These are phyloP conservation scores for Yponomeuta malinellus DNA, from an alignment of 2,888 invertebrate species.

Conservation along the genomic window DNA sequence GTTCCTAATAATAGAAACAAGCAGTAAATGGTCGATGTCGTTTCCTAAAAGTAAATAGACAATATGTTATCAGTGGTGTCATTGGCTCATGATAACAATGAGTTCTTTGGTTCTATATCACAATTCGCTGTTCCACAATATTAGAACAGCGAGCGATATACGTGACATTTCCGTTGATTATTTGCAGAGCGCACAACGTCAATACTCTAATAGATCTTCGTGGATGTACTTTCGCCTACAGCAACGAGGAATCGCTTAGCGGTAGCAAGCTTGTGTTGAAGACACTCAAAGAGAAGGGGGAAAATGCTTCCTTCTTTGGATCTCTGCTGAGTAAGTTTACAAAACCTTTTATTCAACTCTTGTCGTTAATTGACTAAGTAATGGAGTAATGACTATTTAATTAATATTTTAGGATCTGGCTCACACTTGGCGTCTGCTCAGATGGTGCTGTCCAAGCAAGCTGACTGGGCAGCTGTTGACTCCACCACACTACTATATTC, in stretches of 20 bases:
- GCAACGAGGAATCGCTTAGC: conserved; percentile 71
- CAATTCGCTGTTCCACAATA: conserved; percentile 40
- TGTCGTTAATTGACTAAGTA: not conserved
- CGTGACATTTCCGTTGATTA: conserved; percentile 20
- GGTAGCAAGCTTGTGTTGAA: conserved; percentile 72
- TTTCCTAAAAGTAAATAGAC: conserved; percentile 47
- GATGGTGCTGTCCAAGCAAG: conserved; percentile 77
- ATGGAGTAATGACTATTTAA: conserved; percentile 4
- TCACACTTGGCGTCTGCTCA: conserved; percentile 78
- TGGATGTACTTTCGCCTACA: conserved; percentile 74
- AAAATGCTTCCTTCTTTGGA: conserved; percentile 78
- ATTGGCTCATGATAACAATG: conserved; percentile 56
- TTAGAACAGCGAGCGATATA: not conserved
- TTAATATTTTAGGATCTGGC: conserved; percentile 62
- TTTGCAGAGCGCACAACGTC: conserved; percentile 69
- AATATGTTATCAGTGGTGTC: conserved; percentile 64
- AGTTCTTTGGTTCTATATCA: conserved; percentile 47
- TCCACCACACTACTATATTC: conserved; percentile 74
- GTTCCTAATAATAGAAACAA: too few relatives aligned
- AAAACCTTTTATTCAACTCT: conserved; percentile 1
- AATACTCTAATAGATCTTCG: conserved; percentile 74
- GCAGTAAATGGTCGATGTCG: too few relatives aligned
- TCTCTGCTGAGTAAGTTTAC: conserved; percentile 64
- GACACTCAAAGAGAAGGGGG: conserved; percentile 71
- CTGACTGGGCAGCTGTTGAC: conserved; percentile 79